A percentile compares a stretch with the other conserved stretches of the same genome.
Conservation (phyloP, 2,113 vertebrate genomes). For the Myotis lucifugus region DNA sequence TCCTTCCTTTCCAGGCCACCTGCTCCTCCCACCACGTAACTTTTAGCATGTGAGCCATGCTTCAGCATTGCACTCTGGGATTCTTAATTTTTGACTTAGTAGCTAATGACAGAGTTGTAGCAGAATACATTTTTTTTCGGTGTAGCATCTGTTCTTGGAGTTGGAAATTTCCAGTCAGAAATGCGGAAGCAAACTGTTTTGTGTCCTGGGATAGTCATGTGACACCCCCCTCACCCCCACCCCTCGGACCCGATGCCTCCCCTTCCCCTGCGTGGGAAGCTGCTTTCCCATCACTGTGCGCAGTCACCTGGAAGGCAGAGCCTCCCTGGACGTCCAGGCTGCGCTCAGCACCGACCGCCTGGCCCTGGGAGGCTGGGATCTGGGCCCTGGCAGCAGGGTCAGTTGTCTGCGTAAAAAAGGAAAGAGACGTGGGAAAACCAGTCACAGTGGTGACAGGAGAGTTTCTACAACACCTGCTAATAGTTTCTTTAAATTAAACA, state of each 20-base stretch:
- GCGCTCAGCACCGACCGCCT: fast-evolving
- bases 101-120: not conserved
- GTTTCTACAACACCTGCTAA: not conserved
- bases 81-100: not conserved
- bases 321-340: not conserved
- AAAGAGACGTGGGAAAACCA: not conserved
- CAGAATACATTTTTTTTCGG: not conserved
- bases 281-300: not conserved
- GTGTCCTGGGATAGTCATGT: not conserved
- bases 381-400: no score
- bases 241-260: fast-evolving
- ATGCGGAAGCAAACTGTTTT: not conserved
- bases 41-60: not conserved
- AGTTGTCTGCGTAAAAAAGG: conserved; percentile 39
- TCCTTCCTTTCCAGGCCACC: not conserved
- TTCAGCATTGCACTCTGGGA: not conserved
- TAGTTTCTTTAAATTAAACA: not conserved
- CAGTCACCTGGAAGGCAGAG: not conserved
- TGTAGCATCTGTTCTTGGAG: not conserved
- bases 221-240: no score
- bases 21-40: not conserved
- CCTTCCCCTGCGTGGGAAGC: not conserved
- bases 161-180: not conserved
- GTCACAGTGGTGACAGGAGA: not conserved
- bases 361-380: no score